phyloP scores from a whole-genome alignment of 2,888 invertebrate genomes.

The Trissonchulus sp. region DNA sequence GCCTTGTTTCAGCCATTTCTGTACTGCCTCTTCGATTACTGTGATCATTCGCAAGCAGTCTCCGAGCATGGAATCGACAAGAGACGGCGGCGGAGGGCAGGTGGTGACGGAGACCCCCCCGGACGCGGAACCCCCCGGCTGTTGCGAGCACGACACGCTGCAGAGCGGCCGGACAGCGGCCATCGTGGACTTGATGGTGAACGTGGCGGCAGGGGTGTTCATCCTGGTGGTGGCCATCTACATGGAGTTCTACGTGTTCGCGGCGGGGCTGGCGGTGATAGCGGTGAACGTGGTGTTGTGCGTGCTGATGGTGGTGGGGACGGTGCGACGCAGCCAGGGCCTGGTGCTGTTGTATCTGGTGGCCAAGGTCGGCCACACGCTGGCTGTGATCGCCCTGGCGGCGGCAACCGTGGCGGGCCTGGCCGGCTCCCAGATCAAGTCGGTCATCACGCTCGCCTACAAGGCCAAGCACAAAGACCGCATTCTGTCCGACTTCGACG shows the following conservation, averaged over 20 bases:
- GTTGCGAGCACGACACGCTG: not conserved
- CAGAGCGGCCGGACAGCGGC: not conserved
- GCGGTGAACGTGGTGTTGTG: not conserved
- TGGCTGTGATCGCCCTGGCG: not conserved
- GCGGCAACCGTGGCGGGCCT: not conserved
- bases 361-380: not conserved
- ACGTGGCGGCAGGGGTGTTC: not conserved
- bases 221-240: not conserved
- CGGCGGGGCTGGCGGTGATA: not conserved
- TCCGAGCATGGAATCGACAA: no score
- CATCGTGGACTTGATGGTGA: not conserved
- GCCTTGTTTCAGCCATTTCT: no score
- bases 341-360: not conserved
- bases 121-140: no score
- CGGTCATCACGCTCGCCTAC: not conserved
- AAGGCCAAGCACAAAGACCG: not conserved
- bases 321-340: not conserved
- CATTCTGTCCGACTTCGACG: not conserved
- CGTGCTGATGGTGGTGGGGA: not conserved
- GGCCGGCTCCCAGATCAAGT: not conserved
- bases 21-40: no score
- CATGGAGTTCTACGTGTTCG: not conserved
- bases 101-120: no score
- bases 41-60: no score
- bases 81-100: no score